A percentile compares a stretch with the other conserved stretches of the same genome.
Evolutionary conservation across 2,888 invertebrate genomes (phyloP).

Genomic region (Timandra comae): DNA sequence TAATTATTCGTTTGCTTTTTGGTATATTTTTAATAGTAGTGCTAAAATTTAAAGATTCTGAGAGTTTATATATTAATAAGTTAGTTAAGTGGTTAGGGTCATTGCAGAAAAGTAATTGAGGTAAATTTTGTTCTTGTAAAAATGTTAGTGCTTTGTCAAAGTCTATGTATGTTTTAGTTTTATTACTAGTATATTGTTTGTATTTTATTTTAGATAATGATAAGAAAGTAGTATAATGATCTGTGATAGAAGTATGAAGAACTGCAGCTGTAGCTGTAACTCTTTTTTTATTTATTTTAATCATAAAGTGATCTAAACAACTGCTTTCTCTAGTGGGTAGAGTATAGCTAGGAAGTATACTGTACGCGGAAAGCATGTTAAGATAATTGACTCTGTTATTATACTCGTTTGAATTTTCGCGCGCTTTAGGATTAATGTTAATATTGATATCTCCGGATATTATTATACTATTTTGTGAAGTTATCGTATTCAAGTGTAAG

Average conservation of each 20-base stretch:
- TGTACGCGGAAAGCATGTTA: background rate
- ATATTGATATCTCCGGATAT: background rate
- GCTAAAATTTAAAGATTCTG: background rate
- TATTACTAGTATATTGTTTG: background rate
- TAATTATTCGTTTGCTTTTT: background rate
- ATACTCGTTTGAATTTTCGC: background rate
- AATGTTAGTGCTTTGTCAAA: background rate
- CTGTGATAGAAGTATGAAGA: background rate
- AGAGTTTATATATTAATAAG: background rate
- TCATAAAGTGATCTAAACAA: background rate
- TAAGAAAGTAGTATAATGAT: background rate
- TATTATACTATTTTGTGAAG: conserved; percentile 5
- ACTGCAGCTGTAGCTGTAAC: background rate
- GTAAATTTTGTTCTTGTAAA: background rate
- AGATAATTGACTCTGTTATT: background rate
- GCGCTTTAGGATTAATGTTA: background rate
- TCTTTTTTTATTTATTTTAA: background rate
- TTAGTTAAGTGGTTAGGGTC: background rate
- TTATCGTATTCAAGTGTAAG: background rate
- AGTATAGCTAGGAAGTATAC: background rate
- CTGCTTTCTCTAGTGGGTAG: background rate
- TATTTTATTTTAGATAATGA: background rate
- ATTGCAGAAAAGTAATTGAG: background rate
- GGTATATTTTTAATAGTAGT: background rate
- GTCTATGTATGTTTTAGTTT: background rate